Evolutionary conservation across 2,888 invertebrate species (phyloP).

Genomic region (Lasius fuliginosus): DNA sequence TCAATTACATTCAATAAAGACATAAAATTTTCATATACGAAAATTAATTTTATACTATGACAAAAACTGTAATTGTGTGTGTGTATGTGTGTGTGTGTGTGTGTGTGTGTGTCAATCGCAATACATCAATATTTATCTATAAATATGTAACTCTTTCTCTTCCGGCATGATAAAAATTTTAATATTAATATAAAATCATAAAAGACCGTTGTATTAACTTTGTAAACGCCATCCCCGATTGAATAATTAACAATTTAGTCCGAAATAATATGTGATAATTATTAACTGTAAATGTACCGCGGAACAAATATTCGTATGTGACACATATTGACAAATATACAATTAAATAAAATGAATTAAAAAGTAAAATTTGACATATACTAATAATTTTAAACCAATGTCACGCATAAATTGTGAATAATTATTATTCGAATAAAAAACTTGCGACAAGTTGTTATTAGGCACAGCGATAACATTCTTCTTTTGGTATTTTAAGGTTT

Average conservation of each 20-base stretch:
- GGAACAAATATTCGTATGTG: background rate
- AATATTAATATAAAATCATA: conserved; percentile 24
- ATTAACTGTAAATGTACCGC: background rate
- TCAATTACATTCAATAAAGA: background rate
- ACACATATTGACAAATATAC: conserved; percentile 25
- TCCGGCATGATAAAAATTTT: conserved; percentile 26
- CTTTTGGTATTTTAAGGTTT: background rate
- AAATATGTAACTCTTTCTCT: conserved; percentile 5
- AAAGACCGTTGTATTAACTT: conserved; percentile 38
- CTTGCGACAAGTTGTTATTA: background rate
- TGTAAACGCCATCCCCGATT: background rate
- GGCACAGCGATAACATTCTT: background rate
- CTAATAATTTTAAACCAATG: conserved; percentile 5
- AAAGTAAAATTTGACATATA: conserved; percentile 19
- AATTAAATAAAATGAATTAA: conserved; percentile 29
- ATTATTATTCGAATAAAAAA: background rate
- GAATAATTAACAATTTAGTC: conserved; percentile 43
- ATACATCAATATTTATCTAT: background rate
- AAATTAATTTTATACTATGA: conserved; percentile 18
- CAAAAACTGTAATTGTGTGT: conserved; percentile 4
- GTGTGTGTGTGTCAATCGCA: conserved; percentile 4
- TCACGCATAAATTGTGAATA: background rate
- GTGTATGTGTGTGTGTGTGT: background rate
- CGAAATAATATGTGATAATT: conserved; percentile 34
- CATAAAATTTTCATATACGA: conserved; percentile 8